Conservation (phyloP, 2,113 vertebrate species). For the Rhea pennata region DNA sequence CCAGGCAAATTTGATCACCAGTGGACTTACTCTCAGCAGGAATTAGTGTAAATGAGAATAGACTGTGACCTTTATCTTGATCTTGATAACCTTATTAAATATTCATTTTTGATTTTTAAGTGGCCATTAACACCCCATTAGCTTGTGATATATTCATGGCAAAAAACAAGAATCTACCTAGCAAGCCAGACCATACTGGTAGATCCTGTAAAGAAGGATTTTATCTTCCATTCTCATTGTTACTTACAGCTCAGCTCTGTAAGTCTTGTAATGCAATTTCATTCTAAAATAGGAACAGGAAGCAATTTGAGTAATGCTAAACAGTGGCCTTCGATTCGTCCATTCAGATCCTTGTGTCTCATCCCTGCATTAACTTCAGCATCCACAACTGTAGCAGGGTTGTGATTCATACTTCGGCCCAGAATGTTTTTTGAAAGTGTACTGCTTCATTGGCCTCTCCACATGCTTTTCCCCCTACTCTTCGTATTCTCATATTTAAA, state of each 20-base stretch:
- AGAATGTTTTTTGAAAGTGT: not conserved
- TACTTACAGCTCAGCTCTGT: not conserved
- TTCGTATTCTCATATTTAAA: not conserved
- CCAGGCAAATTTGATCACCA: not conserved
- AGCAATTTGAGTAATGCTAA: not conserved
- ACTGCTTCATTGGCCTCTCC: not conserved
- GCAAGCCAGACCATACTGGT: not conserved
- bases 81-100: not conserved
- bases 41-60: not conserved
- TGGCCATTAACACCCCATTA: not conserved
- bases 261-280: not conserved
- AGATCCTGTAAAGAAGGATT: not conserved
- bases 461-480: not conserved
- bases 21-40: not conserved
- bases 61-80: not conserved
- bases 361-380: not conserved
- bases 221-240: not conserved
- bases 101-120: not conserved
- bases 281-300: not conserved
- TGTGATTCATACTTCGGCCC: not conserved
- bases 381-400: not conserved
- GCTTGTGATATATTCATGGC: not conserved
- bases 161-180: not conserved
- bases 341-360: not conserved
- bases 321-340: not conserved